Base-by-base conservation (phyloP, 1,140 invertebrate genomes). In the Watersipora subatra region DNA sequence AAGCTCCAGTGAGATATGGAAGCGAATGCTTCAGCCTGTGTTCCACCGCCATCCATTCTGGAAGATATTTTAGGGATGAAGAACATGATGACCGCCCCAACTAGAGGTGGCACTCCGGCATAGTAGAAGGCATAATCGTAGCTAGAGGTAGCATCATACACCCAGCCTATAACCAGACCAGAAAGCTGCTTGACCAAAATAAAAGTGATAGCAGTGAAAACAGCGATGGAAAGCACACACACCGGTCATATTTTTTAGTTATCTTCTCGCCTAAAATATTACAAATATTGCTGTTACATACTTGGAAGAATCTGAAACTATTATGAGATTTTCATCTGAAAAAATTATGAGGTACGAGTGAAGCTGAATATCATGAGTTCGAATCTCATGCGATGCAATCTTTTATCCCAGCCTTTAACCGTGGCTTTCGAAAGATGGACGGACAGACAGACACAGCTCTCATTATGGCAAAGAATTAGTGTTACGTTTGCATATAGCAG, bases 41-140 rank as follows among this genome's bases (percentile, higher is more conserved):
- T 46, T 46, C 34, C 34, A 46, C 34, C n/a, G 7, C n/a, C n/a
- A 46, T 46, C 34, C 7, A n/a, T 46, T 12, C n/a, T 46, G 7
- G 34, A 46, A 46, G 7, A 12, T 46, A 87, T 82, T 69, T 78
- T 86, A 58, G 83, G 83, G 61, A 91, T 86, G 3, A 86, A 70
- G 74, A 88, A 90, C 84, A 93, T 86, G 1, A 88, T 76, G 1
- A 87, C 74, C 7, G 89, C 87, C 17, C 90, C 91, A 2, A 92
- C 68, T 22, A 93, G 83, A 1, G 91, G 90, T 1, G 91, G 90
- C 57, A 90, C 82, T 3, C 92, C 92, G 46, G 91, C 89, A 66
- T 90, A 78, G 27, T 91, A 79, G 70, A 94, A 90, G 0, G 91
- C 87, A 28, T 90, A 70, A 0, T 83, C 85, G 73, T 92, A 94